These are phyloP conservation scores for Protophormia terraenovae DNA, from an alignment of 2,888 invertebrate genomes.

Conservation along the genomic window DNA sequence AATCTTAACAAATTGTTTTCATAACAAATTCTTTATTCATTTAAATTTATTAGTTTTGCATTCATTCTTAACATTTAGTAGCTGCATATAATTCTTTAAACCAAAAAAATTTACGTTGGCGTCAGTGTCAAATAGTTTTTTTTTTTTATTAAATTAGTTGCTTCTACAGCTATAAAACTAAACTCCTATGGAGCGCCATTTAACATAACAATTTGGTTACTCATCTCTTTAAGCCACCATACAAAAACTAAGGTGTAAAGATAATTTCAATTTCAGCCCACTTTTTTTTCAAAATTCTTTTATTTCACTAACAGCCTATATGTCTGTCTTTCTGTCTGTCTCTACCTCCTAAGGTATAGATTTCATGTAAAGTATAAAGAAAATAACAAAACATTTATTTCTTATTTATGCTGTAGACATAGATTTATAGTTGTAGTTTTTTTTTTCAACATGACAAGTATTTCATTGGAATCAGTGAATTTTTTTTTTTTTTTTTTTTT, in stretches of 20 bases:
- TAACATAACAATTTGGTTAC: conserved; percentile 29
- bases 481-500: neutral
- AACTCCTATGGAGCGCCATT: conserved; percentile 49
- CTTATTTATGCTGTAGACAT: conserved; percentile 54
- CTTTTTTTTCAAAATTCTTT: conserved; percentile 25
- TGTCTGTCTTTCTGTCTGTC: neutral
- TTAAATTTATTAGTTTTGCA: conserved; percentile 34
- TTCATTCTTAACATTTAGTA: neutral
- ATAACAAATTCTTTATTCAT: conserved; percentile 10
- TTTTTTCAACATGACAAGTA: conserved; percentile 55
- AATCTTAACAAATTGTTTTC: too few relatives aligned
- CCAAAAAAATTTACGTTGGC: conserved; percentile 55
- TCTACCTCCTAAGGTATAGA: neutral
- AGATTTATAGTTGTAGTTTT: conserved; percentile 61
- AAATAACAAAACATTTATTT: conserved; percentile 17
- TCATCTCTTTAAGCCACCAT: conserved; percentile 46
- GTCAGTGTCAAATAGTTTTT: conserved; percentile 63
- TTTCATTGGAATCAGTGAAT: conserved; percentile 51
- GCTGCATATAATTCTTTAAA: neutral
- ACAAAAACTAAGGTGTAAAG: conserved; percentile 32
- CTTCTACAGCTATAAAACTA: too few relatives aligned
- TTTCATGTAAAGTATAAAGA: neutral
- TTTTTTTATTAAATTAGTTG: conserved; percentile 42
- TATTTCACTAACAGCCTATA: neutral
- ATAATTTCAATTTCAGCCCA: conserved; percentile 21